Evolutionary conservation across 1,140 invertebrate species (phyloP).

Genomic region (Drosophila parvula): DNA sequence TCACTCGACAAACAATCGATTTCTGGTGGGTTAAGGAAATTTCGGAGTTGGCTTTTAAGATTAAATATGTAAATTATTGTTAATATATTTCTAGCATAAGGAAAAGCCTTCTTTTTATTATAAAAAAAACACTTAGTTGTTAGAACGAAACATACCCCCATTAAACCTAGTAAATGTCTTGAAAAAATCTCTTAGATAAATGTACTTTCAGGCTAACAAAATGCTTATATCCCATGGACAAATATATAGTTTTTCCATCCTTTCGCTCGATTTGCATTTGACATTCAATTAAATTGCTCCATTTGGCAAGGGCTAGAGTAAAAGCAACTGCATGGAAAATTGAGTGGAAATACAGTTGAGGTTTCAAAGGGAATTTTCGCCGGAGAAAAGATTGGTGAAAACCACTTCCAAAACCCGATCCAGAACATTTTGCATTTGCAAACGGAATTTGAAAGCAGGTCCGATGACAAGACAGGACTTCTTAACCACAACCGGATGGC

Average conservation of each 20-base stretch:
- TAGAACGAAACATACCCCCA: not conserved
- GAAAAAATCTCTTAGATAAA: not conserved
- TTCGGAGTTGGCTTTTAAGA: no score
- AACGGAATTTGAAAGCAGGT: conserved; percentile 31
- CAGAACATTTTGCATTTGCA: conserved; percentile 1
- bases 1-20: conserved; percentile 11
- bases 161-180: not conserved
- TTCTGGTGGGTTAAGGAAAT: not conserved
- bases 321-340: conserved; percentile 38
- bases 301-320: conserved; percentile 13
- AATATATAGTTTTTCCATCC: not conserved
- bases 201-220: no score
- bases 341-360: conserved; percentile 17
- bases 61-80: no score
- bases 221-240: no score
- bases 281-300: conserved; percentile 16
- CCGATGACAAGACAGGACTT: conserved; percentile 19
- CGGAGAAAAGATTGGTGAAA: conserved; percentile 15
- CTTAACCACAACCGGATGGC: conserved; percentile 43
- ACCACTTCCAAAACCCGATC: conserved; percentile 16
- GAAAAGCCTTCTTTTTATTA: not conserved
- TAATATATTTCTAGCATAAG: no score
- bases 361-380: conserved; percentile 33
- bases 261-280: conserved; percentile 30
- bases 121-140: not conserved